Evolutionary conservation across 2,888 invertebrate genomes (phyloP), one percentile per base, ranked within the genome.

Genomic region (Charanyca ferruginea): DNA sequence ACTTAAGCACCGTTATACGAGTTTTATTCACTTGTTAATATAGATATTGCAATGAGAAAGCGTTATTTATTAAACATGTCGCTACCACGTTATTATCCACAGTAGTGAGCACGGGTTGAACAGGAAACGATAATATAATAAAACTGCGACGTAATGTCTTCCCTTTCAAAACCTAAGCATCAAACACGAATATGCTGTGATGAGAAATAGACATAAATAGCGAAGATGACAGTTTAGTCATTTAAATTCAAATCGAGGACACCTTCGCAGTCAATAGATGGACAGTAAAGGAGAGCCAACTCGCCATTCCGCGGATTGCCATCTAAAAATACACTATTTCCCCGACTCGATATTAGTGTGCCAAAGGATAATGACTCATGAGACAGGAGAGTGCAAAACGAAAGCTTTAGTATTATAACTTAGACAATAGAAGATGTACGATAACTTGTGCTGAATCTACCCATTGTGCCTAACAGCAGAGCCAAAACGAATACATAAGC

Each of bases 311-410:
- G 89, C 87, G 87, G 88, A 88, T 91, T 84, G 87, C 85, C 81
- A 87, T 91, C 94, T 94, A 94, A 91, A 94, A 94, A 95, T 95
- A 95, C 87, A 83, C 88, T 81, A 77, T 90, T 91, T 93, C 92
- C 88, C 90, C 91, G 91, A 93, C 88, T 91, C 84, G 83, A 90
- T 86, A 90, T 91, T 90, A 90, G 87, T 90, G 70, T 61, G 90
- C 88, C 88, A 90, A 91, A 93, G 93, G 91, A 93, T 93, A 93
- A 93, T 94, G 94, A 94, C 90, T 94, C 95, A 93, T 86, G 84
- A 86, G 83, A 80, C 78, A 84, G 72, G 84, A 79, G 81, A 85
- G 82, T 80, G 79, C 80, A 85, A 81, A 83, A 85, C 83, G 23
- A 60, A 63, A 60, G 48, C 25, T 67, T 63, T 44, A n/a, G 53